Base-by-base conservation (phyloP, 2,888 invertebrate species). In the Notodonta ziczac region DNA sequence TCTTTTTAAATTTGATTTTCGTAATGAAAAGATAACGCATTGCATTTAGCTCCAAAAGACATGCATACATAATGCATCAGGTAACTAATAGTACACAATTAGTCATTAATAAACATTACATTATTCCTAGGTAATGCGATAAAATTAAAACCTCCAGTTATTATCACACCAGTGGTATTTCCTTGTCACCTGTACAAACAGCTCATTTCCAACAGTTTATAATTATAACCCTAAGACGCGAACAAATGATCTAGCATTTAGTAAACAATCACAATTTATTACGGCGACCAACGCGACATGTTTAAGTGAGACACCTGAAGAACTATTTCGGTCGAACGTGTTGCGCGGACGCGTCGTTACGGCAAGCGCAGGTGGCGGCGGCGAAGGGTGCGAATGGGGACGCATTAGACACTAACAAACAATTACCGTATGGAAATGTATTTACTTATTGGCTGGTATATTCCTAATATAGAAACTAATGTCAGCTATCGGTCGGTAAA, bases 291-390 rank as follows among this genome's bases (percentile, higher is more conserved):
- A 59, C 44, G 56, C 54, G 65, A 68, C 74, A 67, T 70, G 72
- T 74, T 72, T 74, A 77, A 72, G 69, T 69, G 66, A 65, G 66
- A 76, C 84, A 85, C 82, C 84, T 84, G 84, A 79, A 61, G 72
- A 70, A 78, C 83, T 82, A 83, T 84, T 84, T 84, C 77, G 74
- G 80, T 82, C 78, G 67, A 81, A 82, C 81, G 76, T 76, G 74
- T 74, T 74, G 66, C 72, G 57, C 67, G 51, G 39, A 65, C 69
- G 66, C 69, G 70, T 76, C 74, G 71, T 74, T 72, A 71, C 62
- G 40, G 68, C 55, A 82, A 79, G 78, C 81, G 82, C 58, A 53
- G 35, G 51, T 62, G 61, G 10, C 9, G 46, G 44, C 3, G 50
- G 16, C 16, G 16, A 16, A 10, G 14, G 35, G 8, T 57, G 58